Evolutionary conservation across 1,140 invertebrate species (phyloP).

Genomic region (Stratiolaelaps scimitus): DNA sequence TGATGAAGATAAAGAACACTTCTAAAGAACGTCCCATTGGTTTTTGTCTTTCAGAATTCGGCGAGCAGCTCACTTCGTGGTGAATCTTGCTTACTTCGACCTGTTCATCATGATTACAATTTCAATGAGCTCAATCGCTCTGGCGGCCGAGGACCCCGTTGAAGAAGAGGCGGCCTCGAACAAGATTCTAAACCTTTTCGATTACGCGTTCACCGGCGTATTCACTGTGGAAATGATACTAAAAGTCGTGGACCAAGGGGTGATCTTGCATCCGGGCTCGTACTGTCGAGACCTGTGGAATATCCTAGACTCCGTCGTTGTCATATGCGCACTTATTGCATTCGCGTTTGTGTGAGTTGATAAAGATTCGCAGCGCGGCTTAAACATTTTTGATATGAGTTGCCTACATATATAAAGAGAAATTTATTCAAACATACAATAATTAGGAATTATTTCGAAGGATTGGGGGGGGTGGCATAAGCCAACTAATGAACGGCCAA

Average conservation of each 20-base stretch:
- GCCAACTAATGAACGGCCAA: too few relatives aligned
- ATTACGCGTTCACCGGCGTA: slow-evolving; percentile 98
- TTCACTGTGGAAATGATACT: slow-evolving; percentile 98
- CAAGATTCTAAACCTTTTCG: slow-evolving; percentile 87
- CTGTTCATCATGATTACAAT: slow-evolving; percentile 99
- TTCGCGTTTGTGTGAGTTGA: slow-evolving; percentile 53
- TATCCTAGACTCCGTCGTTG: slow-evolving; percentile 56
- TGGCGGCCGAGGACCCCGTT: slow-evolving; percentile 98
- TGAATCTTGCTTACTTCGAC: slow-evolving; percentile 97
- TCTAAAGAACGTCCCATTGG: too few relatives aligned
- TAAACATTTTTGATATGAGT: too few relatives aligned
- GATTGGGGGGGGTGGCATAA: too few relatives aligned
- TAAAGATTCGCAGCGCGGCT: too few relatives aligned
- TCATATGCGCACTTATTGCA: slow-evolving; percentile 55
- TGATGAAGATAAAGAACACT: too few relatives aligned
- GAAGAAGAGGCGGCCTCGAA: slow-evolving; percentile 69
- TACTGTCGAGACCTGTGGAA: slow-evolving; percentile 60
- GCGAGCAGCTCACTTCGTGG: slow-evolving; percentile 86
- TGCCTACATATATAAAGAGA: too few relatives aligned
- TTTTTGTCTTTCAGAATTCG: slow-evolving; percentile 68
- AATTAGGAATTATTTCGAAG: too few relatives aligned
- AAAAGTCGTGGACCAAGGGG: slow-evolving; percentile 56
- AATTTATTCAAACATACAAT: too few relatives aligned
- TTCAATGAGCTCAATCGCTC: slow-evolving; percentile 88
- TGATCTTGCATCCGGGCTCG: slow-evolving; percentile 54